Percentiles rank a stretch among this genome's conserved stretches.
Conservation (phyloP, 1,140 invertebrate species). For the Ips nitidus region DNA sequence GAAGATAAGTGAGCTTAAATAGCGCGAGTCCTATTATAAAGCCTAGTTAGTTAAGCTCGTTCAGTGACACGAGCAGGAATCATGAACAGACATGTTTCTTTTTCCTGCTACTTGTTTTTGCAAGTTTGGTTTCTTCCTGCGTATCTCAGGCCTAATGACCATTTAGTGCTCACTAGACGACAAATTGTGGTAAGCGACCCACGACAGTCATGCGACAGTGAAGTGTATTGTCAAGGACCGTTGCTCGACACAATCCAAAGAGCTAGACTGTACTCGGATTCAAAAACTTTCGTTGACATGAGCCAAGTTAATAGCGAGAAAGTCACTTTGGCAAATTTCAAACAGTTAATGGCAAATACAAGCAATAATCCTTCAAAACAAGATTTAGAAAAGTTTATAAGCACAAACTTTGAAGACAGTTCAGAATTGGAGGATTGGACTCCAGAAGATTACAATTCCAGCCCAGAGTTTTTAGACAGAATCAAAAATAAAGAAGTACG, state of each 20-base stretch:
- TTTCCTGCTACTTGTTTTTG: background rate
- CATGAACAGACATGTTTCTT: conserved; percentile 6
- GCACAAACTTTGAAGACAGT: conserved; percentile 54
- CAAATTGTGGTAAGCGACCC: conserved; percentile 4
- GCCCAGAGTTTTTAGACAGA: conserved; percentile 62
- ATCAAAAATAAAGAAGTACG: conserved; percentile 65
- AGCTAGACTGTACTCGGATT: conserved; percentile 72
- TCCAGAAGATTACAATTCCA: conserved; percentile 65
- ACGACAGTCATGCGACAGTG: conserved; percentile 54
- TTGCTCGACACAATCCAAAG: conserved; percentile 76
- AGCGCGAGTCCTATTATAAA: background rate
- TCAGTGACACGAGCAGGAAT: background rate
- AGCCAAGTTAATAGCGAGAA: conserved; percentile 65
- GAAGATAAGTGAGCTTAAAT: background rate
- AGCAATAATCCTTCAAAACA: conserved; percentile 58
- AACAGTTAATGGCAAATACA: conserved; percentile 63
- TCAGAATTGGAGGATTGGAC: conserved; percentile 60
- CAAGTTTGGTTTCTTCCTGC: background rate
- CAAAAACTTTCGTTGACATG: conserved; percentile 88
- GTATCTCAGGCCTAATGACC: background rate
- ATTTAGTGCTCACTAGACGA: background rate
- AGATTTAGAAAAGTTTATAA: conserved; percentile 62
- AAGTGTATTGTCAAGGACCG: conserved; percentile 76
- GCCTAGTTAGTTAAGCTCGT: background rate
- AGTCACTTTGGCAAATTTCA: conserved; percentile 63